Conservation (phyloP, 2,797 vertebrate species). For the Sebastes vulpes region DNA sequence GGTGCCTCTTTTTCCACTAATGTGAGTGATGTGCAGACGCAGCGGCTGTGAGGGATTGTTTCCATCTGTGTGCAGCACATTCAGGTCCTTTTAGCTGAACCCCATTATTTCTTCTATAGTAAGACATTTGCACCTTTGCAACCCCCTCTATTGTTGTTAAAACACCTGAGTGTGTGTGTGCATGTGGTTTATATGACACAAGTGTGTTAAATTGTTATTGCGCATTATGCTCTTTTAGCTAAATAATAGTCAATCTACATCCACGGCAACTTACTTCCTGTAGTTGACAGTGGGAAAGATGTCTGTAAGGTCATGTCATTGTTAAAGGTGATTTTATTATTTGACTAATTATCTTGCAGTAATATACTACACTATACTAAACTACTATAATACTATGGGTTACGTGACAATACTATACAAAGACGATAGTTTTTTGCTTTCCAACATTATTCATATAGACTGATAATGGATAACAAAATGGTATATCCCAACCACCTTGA, state of each 20-base stretch:
- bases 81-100: constrained; percentile 15
- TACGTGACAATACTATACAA: background rate
- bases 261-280: background rate
- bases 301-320: background rate
- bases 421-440: background rate
- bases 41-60: constrained; percentile 47
- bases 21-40: constrained; percentile 41
- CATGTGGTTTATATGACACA: background rate
- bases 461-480: background rate
- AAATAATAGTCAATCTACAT: background rate
- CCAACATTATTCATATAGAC: background rate
- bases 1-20: constrained; percentile 38
- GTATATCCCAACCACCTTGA: background rate
- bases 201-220: background rate
- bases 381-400: background rate
- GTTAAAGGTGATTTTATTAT: background rate
- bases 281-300: background rate
- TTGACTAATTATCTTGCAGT: background rate
- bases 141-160: background rate
- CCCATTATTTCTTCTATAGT: background rate
- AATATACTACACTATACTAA: background rate
- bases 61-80: constrained; percentile 60
- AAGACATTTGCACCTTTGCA: background rate
- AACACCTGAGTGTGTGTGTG: background rate
- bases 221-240: background rate